Evolutionary conservation across 2,888 invertebrate species (phyloP).

Genomic region (Amaurobius ferox): DNA sequence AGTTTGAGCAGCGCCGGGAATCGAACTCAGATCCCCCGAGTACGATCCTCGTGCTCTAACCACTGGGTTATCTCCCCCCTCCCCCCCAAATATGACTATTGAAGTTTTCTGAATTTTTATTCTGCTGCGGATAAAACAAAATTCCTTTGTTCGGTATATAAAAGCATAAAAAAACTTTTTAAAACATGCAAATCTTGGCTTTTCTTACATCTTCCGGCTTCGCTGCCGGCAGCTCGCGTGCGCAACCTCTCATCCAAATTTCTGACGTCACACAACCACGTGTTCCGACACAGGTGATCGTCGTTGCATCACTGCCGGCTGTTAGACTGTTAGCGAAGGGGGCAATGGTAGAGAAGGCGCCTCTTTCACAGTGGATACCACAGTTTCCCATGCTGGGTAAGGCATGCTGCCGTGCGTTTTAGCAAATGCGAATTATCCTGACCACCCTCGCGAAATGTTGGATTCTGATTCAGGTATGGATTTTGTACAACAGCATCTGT

Average conservation of each 20-base stretch:
- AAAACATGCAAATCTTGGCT: no score
- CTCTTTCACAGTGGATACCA: background rate
- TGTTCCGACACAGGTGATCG: background rate
- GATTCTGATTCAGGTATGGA: constrained; percentile 55
- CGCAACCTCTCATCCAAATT: background rate
- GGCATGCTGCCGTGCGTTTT: constrained; percentile 19
- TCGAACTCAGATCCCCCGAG: no score
- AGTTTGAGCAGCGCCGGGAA: no score
- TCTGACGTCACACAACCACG: background rate
- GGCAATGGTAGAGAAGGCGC: background rate
- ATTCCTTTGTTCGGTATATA: no score
- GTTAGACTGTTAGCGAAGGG: background rate
- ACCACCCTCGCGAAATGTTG: constrained; percentile 45
- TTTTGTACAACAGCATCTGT: no score
- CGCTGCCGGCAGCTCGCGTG: background rate
- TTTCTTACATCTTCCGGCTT: background rate
- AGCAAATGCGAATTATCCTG: constrained; percentile 63
- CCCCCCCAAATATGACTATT: no score
- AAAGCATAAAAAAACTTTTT: no score
- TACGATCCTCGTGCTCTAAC: no score
- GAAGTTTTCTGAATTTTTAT: no score
- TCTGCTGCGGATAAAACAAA: no score
- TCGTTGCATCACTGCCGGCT: constrained; percentile 1
- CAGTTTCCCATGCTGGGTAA: constrained; percentile 8
- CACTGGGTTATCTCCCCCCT: no score